Percentiles rank a stretch among this genome's conserved stretches.
Evolutionary conservation across 2,113 vertebrate species (phyloP).

Genomic region (Pelecanus crispus): DNA sequence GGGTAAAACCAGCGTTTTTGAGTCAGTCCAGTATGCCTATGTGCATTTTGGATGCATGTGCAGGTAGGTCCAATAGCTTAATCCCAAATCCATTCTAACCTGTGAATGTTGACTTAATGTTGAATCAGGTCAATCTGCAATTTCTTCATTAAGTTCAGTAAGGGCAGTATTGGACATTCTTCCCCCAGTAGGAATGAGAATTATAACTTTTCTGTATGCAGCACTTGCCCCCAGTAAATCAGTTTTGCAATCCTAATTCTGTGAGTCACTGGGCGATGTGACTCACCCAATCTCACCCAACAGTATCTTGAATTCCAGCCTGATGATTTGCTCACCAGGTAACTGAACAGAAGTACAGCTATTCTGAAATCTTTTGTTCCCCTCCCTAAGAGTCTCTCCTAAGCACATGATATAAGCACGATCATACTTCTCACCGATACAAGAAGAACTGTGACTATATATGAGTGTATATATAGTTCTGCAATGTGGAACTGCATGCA

Average conservation of each 20-base stretch:
- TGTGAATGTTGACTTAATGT: neutral
- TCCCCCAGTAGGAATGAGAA: neutral
- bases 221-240: neutral
- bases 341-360: slow-evolving; percentile 13
- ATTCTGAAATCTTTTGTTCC: slow-evolving; percentile 45
- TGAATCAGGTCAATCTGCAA: neutral
- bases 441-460: neutral
- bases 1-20: neutral
- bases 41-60: neutral
- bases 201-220: neutral
- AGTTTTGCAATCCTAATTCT: neutral
- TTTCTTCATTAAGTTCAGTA: neutral
- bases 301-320: neutral
- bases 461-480: neutral
- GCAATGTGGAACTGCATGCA: neutral
- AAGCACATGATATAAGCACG: neutral
- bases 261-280: neutral
- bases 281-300: neutral
- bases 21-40: neutral
- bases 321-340: neutral
- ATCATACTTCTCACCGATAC: neutral
- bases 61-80: neutral
- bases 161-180: neutral
- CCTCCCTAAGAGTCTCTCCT: neutral
- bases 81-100: neutral